phyloP scores from a whole-genome alignment of 2,797 vertebrate species.

The Anguilla marmorata region DNA sequence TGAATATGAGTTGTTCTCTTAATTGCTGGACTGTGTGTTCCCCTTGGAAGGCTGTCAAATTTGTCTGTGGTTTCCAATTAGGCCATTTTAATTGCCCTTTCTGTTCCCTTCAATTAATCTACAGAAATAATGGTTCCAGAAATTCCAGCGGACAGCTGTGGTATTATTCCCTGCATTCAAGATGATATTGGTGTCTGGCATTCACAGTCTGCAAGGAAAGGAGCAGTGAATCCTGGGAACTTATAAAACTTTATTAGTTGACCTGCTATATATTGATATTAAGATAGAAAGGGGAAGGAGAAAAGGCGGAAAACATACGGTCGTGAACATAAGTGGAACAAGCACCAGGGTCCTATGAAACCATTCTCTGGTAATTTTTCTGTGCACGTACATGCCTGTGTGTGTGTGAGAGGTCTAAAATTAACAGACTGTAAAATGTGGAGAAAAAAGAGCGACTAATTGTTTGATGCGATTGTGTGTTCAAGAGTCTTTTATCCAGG shows the following conservation, averaged over 20 bases:
- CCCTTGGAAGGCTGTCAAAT: neutral
- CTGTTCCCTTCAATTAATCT: neutral
- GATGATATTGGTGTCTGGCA: neutral
- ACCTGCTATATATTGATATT: neutral
- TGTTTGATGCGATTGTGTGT: neutral
- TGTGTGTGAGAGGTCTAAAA: neutral
- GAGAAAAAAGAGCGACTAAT: neutral
- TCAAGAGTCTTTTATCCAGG: neutral
- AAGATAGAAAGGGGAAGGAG: neutral
- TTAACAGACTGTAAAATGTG: neutral
- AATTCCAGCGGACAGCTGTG: conserved; percentile 6
- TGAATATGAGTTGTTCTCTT: neutral
- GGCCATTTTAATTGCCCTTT: conserved; percentile 20
- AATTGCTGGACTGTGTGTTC: neutral
- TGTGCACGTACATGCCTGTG: too few relatives aligned
- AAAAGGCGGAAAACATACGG: too few relatives aligned
- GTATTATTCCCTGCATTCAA: neutral
- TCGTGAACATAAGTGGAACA: neutral
- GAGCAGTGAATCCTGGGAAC: neutral
- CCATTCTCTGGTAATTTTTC: neutral
- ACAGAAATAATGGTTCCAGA: neutral
- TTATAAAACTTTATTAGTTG: neutral
- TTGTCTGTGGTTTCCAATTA: conserved; percentile 8
- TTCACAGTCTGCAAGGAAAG: neutral
- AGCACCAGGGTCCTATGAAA: neutral